These are phyloP conservation scores for Pheosia gnoma DNA, from an alignment of 2,888 invertebrate species.

Conservation along the genomic window DNA sequence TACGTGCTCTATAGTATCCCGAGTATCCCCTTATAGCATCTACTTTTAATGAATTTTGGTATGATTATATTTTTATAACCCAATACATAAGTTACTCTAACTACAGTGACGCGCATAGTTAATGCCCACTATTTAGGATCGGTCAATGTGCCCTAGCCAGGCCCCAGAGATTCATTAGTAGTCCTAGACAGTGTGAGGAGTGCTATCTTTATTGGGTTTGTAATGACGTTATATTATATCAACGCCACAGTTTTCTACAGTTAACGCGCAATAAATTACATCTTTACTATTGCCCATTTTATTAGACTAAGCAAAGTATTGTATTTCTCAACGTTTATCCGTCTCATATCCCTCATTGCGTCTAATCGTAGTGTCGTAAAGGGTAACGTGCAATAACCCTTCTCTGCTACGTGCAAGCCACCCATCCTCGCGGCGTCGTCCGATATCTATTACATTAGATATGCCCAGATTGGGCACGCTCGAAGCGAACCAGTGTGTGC, in stretches of 20 bases:
- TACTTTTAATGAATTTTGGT: slow-evolving; percentile 1
- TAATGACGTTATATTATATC: no score
- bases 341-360: background rate
- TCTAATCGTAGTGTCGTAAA: slow-evolving; percentile 17
- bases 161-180: no score
- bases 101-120: background rate
- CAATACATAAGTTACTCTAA: background rate
- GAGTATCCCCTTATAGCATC: slow-evolving; percentile 9
- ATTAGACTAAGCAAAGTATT: no score
- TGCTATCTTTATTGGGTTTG: no score
- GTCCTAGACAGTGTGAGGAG: no score
- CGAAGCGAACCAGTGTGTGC: slow-evolving; percentile 27
- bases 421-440: slow-evolving; percentile 1
- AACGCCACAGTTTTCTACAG: no score
- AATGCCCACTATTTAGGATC: no score
- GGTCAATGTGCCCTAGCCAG: no score
- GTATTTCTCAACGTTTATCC: no score
- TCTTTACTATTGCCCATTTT: no score
- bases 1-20: slow-evolving; percentile 22
- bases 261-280: no score
- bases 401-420: slow-evolving; percentile 16
- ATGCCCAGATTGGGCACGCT: slow-evolving; percentile 32
- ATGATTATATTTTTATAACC: background rate
- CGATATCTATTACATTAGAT: slow-evolving; percentile 32
- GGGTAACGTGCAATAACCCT: slow-evolving; percentile 18